phyloP scores from a whole-genome alignment of 1,140 invertebrate species.

The Propsilocerus akamusi region DNA sequence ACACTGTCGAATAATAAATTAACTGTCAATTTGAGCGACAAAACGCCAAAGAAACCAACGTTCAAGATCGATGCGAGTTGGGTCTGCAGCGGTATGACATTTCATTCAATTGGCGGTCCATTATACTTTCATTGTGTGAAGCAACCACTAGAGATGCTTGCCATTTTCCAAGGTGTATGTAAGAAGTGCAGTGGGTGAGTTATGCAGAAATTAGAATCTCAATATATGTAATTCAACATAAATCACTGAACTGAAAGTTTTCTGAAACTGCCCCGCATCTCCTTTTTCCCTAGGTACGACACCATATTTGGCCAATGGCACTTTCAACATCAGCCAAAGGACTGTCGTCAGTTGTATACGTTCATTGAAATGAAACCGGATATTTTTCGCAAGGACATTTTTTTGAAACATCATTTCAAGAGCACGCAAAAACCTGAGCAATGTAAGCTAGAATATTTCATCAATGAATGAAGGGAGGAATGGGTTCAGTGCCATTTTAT shows the following conservation, averaged over 20 bases:
- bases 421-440: too few relatives aligned
- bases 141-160: background rate
- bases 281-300: too few relatives aligned
- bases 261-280: too few relatives aligned
- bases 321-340: background rate
- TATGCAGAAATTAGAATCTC: too few relatives aligned
- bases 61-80: background rate
- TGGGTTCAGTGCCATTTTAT: too few relatives aligned
- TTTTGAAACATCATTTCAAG: too few relatives aligned
- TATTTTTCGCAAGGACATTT: background rate
- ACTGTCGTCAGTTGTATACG: background rate
- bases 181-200: background rate
- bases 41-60: background rate
- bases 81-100: background rate
- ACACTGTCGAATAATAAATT: background rate
- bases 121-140: background rate
- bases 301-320: background rate
- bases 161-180: background rate
- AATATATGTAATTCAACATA: too few relatives aligned
- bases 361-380: background rate
- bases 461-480: too few relatives aligned
- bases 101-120: background rate
- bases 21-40: background rate
- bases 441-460: too few relatives aligned
- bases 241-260: too few relatives aligned